Percentiles rank a stretch among this genome's conserved stretches.
phyloP scores from a whole-genome alignment of 2,888 invertebrate species.

The Gnatocerus cornutus region DNA sequence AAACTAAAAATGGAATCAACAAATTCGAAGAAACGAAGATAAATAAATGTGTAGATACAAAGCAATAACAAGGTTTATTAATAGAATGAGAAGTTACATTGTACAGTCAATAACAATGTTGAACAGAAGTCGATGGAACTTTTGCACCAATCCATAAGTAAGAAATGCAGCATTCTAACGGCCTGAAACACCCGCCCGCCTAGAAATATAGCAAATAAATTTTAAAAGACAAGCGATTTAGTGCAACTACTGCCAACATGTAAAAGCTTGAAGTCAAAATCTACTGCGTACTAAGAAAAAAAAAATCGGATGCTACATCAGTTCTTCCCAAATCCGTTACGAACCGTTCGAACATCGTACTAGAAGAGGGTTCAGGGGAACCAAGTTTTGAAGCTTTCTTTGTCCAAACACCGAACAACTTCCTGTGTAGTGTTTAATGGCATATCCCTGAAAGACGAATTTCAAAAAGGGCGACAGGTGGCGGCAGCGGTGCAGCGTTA shows the following conservation, averaged over 20 bases:
- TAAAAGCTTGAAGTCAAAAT: conserved; percentile 4
- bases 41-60: conserved; percentile 40
- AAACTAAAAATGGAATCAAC: conserved; percentile 24
- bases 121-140: conserved; percentile 28
- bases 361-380: conserved; percentile 43
- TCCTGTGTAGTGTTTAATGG: conserved; percentile 51
- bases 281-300: conserved; percentile 1
- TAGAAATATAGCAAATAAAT: conserved; percentile 54
- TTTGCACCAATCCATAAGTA: conserved; percentile 37
- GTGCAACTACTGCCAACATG: conserved; percentile 6
- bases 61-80: conserved; percentile 45
- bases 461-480: conserved; percentile 56
- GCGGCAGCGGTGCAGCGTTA: conserved; percentile 23
- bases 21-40: conserved; percentile 32
- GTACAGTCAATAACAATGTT: conserved; percentile 42
- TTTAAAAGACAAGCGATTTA: conserved; percentile 22
- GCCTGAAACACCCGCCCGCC: conserved; percentile 65
- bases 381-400: conserved; percentile 51
- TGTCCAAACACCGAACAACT: conserved; percentile 57
- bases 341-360: conserved; percentile 51
- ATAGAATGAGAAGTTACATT: conserved; percentile 46
- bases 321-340: conserved; percentile 55
- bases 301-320: background rate
- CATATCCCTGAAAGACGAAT: conserved; percentile 56
- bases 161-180: conserved; percentile 62